Base-by-base conservation (phyloP, 2,113 vertebrate genomes). In the Muscicapa adusta region DNA sequence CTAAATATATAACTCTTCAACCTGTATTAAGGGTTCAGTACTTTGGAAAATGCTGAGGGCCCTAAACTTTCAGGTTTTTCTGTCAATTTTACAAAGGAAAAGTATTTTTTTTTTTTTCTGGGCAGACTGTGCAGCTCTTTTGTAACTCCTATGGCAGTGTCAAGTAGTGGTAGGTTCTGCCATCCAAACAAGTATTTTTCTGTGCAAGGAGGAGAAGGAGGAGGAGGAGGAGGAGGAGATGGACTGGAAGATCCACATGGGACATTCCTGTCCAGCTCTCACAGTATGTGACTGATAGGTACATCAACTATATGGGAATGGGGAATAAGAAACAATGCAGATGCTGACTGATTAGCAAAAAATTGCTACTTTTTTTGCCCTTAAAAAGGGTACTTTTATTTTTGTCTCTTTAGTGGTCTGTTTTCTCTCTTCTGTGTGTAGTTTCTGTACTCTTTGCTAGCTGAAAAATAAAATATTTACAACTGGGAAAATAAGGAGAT, bases 381-480 rank as follows among this genome's bases (percentile, higher is more conserved):
- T 12, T 12, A 58, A 28, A 50, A 68, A 20, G 6, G 1, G 5
- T 60, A 25, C 5, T 56, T 76, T 9, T 24, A 6, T 68, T 78
- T 26, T 45, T 83, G 8, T 33, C 16, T 58, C 16, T 54, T 68
- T 54, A 83, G 19, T 47, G 5, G 6, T 9, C 14, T 48, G 9
- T 56, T 80, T 61, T 20, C 20, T 9, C 10, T 88, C 40, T 45
- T 68, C 33, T 17, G 2, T 13, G 22, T 9, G 12, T 25, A 25
- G 5, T 4, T 73, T 82, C 63, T 57, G 20, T 76, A 48, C 17
- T 61, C 20, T 54, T 77, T 33, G 23, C 45, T 18, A 70, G 48
- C 5, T 62, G 26, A 20, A 79, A 79, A 82, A 90, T 51, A 79
- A 82, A 75, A 48, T 53, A 67, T 75, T 85, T 82, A n/a, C n/a